Base-by-base conservation (phyloP, 2,113 vertebrate species). In the Pontoporia blainvillei region DNA sequence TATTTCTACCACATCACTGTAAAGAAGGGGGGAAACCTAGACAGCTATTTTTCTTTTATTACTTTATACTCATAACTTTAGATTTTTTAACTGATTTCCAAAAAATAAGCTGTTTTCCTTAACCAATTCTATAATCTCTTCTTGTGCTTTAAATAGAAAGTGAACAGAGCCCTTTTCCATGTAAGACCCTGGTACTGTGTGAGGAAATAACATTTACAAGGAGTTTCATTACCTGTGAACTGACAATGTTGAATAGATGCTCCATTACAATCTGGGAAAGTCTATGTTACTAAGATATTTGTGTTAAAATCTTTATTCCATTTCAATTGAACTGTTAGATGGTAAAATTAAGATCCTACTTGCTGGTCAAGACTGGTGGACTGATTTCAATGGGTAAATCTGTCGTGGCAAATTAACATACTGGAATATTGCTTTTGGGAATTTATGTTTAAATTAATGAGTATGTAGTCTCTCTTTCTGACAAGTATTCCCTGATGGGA, bases 1-100 rank as follows among this genome's bases (percentile, higher is more conserved):
- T 98, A 98, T 98, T 98, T 98, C 98, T 98, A 99, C 98, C 98
- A 98, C 98, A 98, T 97, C 98, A 98, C 98, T 98, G 98, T 98
- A 98, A 98, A 98, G 94, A 94, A 85, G 66, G 44, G 72, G 7
- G 46, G 31, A 64, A 97, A 98, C 96, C 97, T 95, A 95, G 97
- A 97, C 96, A 96, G 98, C 98, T 98, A 98, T 97, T 98, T 98
- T 98, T 82, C 76, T 92, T 90, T 87, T 84, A 95, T 98, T 98
- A 98, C 96, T 98, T 99, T 98, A 98, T 98, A 99, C 98, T 99
- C 98, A 98, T 97, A 98, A 98, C 97, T 98, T 98, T 97, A 98
- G 91, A 98, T 98, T 98, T 98, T 98, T 98, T 97, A 98, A 98
- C 97, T 98, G 97, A 97, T 98, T 98, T 98, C 97, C 97, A 96